Evolutionary conservation across 2,888 invertebrate genomes (phyloP).

Genomic region (Eutolmus rufibarbis): DNA sequence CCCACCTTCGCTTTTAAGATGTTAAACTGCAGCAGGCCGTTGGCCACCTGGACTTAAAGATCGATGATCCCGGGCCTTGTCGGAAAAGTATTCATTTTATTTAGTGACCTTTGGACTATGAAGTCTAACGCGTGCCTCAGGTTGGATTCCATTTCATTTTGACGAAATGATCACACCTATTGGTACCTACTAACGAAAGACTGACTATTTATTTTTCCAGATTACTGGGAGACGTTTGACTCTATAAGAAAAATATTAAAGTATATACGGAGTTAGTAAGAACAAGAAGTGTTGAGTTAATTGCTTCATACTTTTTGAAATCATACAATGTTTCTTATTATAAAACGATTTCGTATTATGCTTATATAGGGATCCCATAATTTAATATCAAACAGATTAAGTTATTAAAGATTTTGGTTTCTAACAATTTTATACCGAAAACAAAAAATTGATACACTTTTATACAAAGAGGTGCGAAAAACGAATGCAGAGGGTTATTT

Average conservation of each 20-base stretch:
- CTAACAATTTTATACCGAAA: not conserved
- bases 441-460: not conserved
- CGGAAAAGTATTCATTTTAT: not conserved
- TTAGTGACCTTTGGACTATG: not conserved
- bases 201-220: too few species aligned
- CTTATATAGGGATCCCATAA: too few species aligned
- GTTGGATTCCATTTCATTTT: not conserved
- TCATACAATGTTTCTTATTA: too few species aligned
- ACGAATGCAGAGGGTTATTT: not conserved
- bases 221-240: too few species aligned
- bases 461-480: not conserved
- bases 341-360: too few species aligned
- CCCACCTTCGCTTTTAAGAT: not conserved
- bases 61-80: not conserved
- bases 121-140: not conserved
- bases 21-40: not conserved
- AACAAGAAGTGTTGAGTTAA: too few species aligned
- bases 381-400: too few species aligned
- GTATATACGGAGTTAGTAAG: too few species aligned
- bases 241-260: too few species aligned
- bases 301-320: too few species aligned
- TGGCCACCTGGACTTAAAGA: not conserved
- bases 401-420: not conserved
- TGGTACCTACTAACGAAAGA: too few species aligned
- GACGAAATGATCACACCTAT: not conserved